Percentiles rank a stretch among this genome's conserved stretches.
phyloP scores from a whole-genome alignment of 2,113 vertebrate genomes.

The Miniopterus natalensis region DNA sequence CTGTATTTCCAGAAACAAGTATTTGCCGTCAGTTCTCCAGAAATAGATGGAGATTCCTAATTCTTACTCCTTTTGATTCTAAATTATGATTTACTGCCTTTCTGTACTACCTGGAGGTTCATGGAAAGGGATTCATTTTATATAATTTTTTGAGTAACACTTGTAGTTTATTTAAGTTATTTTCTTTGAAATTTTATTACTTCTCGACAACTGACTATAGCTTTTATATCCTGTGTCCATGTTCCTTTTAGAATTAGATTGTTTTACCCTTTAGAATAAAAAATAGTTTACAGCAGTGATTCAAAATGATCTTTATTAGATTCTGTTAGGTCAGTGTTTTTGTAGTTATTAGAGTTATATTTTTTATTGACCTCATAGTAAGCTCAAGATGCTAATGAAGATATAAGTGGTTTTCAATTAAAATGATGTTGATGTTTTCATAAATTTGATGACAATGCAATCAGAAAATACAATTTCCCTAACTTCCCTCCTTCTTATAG shows the following conservation, averaged over 20 bases:
- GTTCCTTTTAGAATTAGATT: neutral
- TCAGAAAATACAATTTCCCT: neutral
- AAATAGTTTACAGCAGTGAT: neutral
- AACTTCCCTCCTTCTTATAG: neutral
- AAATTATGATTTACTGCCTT: neutral
- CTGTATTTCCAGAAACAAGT: neutral
- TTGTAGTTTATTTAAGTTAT: slow-evolving; percentile 6
- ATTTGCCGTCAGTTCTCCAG: neutral
- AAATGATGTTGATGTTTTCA: neutral
- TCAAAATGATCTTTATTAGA: neutral
- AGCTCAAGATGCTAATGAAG: neutral
- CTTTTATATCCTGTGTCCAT: neutral
- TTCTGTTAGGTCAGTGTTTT: slow-evolving; percentile 14
- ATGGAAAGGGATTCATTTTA: neutral
- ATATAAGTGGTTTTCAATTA: neutral
- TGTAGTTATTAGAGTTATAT: neutral
- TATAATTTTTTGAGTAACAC: neutral
- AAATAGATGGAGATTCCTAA: neutral
- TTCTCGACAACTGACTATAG: neutral
- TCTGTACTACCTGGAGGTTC: neutral
- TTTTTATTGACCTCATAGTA: neutral
- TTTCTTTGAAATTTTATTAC: neutral
- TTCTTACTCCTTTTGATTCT: neutral
- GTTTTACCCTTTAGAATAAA: neutral
- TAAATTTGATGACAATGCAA: neutral